phyloP scores from a whole-genome alignment of 1,140 invertebrate genomes.

The Oreohelix idahoensis region DNA sequence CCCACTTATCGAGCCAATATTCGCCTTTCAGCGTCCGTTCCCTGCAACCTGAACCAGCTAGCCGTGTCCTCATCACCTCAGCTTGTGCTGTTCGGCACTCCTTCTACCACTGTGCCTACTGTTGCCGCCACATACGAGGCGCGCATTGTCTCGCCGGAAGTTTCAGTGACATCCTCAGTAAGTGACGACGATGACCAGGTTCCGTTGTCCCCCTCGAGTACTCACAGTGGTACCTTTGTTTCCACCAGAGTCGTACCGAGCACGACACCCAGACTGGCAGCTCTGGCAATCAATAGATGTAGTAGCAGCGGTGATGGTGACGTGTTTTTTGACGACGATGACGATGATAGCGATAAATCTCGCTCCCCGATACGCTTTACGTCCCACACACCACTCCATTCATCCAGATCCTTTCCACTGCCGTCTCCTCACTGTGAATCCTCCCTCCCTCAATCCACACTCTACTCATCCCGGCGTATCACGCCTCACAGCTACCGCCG shows the following conservation, averaged over 20 bases:
- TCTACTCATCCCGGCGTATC: not conserved
- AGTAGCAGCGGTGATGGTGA: not conserved
- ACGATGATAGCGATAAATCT: not conserved
- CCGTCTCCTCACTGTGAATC: not conserved
- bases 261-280: not conserved
- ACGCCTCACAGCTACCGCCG: slow-evolving; percentile 15
- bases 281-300: not conserved
- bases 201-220: too few relatives aligned
- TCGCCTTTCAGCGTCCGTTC: slow-evolving; percentile 12
- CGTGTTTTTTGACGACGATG: not conserved
- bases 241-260: slow-evolving; percentile 3
- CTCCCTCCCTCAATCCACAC: not conserved
- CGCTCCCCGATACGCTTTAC: not conserved
- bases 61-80: not conserved
- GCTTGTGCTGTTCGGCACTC: not conserved
- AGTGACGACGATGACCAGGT: not conserved
- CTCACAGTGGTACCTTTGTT: not conserved
- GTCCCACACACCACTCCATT: not conserved
- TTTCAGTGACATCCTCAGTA: not conserved
- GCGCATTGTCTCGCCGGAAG: not conserved
- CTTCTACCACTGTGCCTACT: not conserved
- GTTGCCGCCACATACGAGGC: not conserved
- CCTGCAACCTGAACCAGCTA: slow-evolving; percentile 30
- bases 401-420: not conserved
- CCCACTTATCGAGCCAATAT: slow-evolving; percentile 22